Base-by-base conservation (phyloP, 2,888 invertebrate species). In the Serripes groenlandicus region DNA sequence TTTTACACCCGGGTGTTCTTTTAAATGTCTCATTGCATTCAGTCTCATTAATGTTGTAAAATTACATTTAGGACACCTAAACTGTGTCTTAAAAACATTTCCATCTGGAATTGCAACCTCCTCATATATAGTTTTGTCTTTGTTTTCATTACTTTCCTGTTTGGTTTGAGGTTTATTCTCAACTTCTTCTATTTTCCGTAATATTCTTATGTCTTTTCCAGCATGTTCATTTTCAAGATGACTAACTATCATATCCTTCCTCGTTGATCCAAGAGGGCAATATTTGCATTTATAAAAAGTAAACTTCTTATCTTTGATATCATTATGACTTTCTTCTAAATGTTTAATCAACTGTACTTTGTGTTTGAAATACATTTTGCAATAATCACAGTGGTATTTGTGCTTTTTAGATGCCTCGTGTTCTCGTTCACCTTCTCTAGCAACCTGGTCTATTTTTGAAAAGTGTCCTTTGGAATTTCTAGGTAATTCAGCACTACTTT, bases 41-140 rank as follows among this genome's bases (percentile, higher is more conserved):
- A 90, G 70, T 78, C 90, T 79, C 35, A 81, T 80, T 71, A 79
- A 86, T 21, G 85, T 81, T 60, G 80, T 77, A 64, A 89, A 92
- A 0, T 79, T 56, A 77, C 92, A 92, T 58, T 88, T 83, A 42
- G 89, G 88, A 66, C 92, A 92, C 64, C 83, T 78, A 56, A 91
- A 82, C 18, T 88, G 77, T 23, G 82, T 75, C 56, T 84, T 87
- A 60, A 90, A 90, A 4, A 86, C 84, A 58, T 91, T 91, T 35
- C 89, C 89, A 81, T 81, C 75, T 30, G 90, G 89, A 68, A 90
- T 86, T 11, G 80, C 69, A 23, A 89, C 78, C 30, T 81, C 75
- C 72, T 84, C 80, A 23, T 5, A 4, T 18, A 28, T 18, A 28
- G 11, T 30, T 18, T 23, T 9, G n/a, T 52, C 37, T 58, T 30